Evolutionary conservation across 2,113 vertebrate genomes (phyloP).

Genomic region (Setophaga coronata): DNA sequence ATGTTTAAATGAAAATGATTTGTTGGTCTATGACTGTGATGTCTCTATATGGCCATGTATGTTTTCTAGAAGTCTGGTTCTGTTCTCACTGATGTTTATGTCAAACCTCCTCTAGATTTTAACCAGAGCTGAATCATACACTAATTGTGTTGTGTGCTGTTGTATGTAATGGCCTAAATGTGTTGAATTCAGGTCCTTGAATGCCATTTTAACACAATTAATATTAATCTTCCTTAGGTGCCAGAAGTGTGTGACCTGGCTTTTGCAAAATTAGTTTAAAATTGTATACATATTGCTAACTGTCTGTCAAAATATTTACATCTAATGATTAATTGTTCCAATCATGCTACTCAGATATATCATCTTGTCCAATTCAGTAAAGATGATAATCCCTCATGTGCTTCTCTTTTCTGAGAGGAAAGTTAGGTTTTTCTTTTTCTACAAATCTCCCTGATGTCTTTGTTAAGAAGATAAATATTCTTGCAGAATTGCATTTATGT

Average conservation of each 20-base stretch:
- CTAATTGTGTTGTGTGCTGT: background rate
- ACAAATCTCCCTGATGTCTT: background rate
- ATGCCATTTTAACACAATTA: background rate
- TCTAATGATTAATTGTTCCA: background rate
- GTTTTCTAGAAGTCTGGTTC: background rate
- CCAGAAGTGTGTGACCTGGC: background rate
- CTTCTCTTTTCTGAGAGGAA: background rate
- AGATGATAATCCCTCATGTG: background rate
- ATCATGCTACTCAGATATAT: background rate
- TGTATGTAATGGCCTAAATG: background rate
- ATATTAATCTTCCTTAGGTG: background rate
- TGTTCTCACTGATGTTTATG: background rate
- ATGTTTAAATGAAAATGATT: background rate
- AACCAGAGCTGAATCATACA: background rate
- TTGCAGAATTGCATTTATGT: background rate
- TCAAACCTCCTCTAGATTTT: background rate
- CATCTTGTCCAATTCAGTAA: background rate
- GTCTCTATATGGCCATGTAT: background rate
- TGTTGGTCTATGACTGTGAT: background rate
- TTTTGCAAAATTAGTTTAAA: background rate
- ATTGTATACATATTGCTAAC: accelerated
- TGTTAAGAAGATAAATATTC: background rate
- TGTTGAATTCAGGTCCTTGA: background rate
- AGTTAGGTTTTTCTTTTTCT: background rate
- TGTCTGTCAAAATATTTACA: background rate